Evolutionary conservation across 2,888 invertebrate species (phyloP), one percentile per base, ranked within the genome.

Genomic region (Polydrusus cervinus): DNA sequence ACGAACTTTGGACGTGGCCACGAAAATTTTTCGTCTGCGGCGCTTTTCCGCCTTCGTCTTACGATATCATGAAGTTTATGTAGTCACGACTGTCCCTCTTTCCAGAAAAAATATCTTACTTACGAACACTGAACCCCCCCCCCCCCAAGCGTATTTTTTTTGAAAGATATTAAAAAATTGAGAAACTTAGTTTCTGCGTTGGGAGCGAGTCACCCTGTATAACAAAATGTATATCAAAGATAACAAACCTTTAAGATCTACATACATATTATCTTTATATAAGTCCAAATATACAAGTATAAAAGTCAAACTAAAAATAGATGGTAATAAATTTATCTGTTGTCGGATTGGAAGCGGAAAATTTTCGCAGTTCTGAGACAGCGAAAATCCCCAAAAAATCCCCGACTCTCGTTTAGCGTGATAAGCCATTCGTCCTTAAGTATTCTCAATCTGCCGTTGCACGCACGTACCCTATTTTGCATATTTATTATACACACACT

Each of bases 381-480:
- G 57, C 57, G 57, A 16, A 60, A 60, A 38, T 38, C 57, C 57
- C n/a, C 38, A 38, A 60, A 38, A 55, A 60, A 38, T 53, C 38
- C 57, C 57, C n/a, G 38, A 60, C 34, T 60, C 57, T 60, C 57
- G 38, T 60, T 60, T 60, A 60, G 38, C 57, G 38, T 60, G 57
- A 60, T 60, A 40, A 38, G 57, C 38, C 16, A 38, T 60, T 60
- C 57, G 16, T 13, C 57, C 57, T 34, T 38, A 53, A 53, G 53
- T 25, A 38, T 60, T 38, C 53, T 57, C 43, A 55, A 57, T 38
- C 68, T 40, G 13, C 25, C 40, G 14, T 25, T 38, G 30, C 25
- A 57, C 18, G 57, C 55, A 68, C 68, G 68, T 68, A 57, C 11
- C 30, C 11, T 16, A 57, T 68, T 57, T 57, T 68, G 68, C 55